Evolutionary conservation across 2,113 vertebrate genomes (phyloP), one percentile per base, ranked within the genome.

Genomic region (Gobio gobio): DNA sequence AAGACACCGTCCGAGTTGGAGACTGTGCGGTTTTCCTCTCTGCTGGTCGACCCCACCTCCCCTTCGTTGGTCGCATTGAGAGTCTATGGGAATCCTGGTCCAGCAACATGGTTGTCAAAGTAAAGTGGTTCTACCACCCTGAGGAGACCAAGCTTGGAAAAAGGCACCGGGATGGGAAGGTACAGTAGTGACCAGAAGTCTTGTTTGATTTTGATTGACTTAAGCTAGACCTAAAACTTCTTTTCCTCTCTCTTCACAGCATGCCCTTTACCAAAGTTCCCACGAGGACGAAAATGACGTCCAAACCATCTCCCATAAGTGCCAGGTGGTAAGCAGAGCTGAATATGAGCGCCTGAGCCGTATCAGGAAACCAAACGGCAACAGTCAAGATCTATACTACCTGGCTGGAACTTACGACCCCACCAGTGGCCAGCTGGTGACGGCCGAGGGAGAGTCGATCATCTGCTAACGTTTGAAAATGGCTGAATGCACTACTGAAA

Each of bases 11-110:
- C 90, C 95, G 94, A 72, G 93, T 99, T 0, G 97, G 98, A 0
- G 98, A 99, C 94, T 99, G 98, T 0, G 98, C 98, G 0, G 97
- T 99, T 66, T 99, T 99, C 93, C 95, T 99, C 85, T 99, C 98
- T 3, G 96, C 97, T 0, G 98, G 98, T 54, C 92, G 98, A 26
- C 98, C 98, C 86, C 96, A 99, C 93, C 95, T 99, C 87, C 98
- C 98, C 90, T 99, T 99, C 86, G 96, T 99, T 33, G 98, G 98
- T 83, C 95, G 97, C 91, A 98, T 99, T 74, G 98, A 99, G 94
- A 99, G 97, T 95, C 96, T 99, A 92, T 99, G 98, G 98, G 98
- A 99, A 94, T 99, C 98, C 0, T 99, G 98, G 98, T 97, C 96
- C 92, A 97, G 96, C 96, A 98, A 96, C 94, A 99, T 99, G 98